These are phyloP conservation scores for Zosterops lateralis DNA, from an alignment of 2,113 vertebrate species.

Conservation along the genomic window DNA sequence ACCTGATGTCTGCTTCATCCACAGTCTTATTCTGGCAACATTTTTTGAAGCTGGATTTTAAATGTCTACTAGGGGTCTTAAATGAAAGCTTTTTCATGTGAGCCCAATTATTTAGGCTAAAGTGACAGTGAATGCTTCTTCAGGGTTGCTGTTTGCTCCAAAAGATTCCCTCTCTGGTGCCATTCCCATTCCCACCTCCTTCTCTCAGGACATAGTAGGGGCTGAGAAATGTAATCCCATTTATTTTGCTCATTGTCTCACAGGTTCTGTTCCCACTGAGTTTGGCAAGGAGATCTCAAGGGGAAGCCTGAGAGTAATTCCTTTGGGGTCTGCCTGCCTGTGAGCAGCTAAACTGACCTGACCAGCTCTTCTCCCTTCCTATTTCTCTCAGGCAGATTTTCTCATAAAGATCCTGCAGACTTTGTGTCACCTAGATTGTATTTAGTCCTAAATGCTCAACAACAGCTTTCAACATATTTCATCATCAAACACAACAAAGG, in stretches of 20 bases:
- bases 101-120: neutral
- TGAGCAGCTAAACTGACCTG: neutral
- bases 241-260: neutral
- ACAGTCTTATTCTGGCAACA: neutral
- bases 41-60: neutral
- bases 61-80: neutral
- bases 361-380: neutral
- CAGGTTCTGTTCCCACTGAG: neutral
- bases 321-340: neutral
- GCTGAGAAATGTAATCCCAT: neutral
- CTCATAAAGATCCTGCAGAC: neutral
- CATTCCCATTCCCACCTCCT: neutral
- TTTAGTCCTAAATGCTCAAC: neutral
- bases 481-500: neutral
- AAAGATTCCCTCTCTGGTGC: neutral
- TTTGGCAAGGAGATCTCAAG: neutral
- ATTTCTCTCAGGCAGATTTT: neutral
- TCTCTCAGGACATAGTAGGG: neutral
- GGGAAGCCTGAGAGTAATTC: neutral
- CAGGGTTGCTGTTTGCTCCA: neutral
- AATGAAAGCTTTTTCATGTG: neutral
- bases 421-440: neutral
- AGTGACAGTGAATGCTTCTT: neutral
- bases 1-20: neutral
- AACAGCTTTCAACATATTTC: neutral